Evolutionary conservation across 2,113 vertebrate species (phyloP).

Genomic region (Phyllostomus discolor): DNA sequence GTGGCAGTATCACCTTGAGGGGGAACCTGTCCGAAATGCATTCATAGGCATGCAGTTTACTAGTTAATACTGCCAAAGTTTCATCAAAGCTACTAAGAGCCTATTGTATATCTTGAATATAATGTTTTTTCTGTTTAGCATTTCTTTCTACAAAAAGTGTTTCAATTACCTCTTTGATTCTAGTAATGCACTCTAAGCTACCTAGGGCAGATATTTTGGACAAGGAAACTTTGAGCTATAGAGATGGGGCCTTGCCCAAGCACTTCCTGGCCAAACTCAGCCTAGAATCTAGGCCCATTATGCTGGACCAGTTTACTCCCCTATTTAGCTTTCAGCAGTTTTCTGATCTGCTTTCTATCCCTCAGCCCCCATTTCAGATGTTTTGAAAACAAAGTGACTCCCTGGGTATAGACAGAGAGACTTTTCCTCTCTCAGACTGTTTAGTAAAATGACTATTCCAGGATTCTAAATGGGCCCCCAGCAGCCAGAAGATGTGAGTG

Average conservation of each 20-base stretch:
- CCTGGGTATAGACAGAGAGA: not conserved
- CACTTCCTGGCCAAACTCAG: not conserved
- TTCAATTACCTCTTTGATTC: not conserved
- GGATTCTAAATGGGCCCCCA: not conserved
- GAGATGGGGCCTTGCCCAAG: not conserved
- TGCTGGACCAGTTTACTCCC: not conserved
- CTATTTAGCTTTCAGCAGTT: not conserved
- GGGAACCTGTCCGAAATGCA: not conserved
- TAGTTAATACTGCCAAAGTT: not conserved
- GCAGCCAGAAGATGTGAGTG: not conserved
- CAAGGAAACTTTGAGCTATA: not conserved
- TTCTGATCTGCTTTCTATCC: not conserved
- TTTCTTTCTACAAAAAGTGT: not conserved
- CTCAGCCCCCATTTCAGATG: not conserved
- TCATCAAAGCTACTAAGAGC: not conserved
- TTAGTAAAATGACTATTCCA: not conserved
- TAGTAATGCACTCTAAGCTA: not conserved
- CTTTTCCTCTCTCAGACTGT: not conserved
- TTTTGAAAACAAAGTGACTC: not conserved
- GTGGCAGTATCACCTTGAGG: not conserved
- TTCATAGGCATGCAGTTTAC: too few species aligned
- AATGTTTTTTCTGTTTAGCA: not conserved
- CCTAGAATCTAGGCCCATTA: not conserved
- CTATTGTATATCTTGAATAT: not conserved
- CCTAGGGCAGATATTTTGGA: not conserved